These are phyloP conservation scores for Tamias sibiricus DNA, from an alignment of 2,113 vertebrate genomes.

Conservation along the genomic window DNA sequence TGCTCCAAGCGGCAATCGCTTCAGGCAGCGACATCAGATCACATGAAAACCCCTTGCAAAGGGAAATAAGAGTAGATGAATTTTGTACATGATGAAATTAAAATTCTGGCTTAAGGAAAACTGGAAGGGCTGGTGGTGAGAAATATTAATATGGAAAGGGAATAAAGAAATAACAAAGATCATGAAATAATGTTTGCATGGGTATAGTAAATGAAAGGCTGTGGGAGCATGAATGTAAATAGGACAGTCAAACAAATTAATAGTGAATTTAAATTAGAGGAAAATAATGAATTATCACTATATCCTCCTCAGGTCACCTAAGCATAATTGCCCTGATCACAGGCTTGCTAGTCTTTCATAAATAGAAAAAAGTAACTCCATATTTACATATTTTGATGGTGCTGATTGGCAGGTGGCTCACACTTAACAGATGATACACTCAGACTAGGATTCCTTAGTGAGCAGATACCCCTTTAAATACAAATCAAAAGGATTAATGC, in stretches of 20 bases:
- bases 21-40: no score
- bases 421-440: neutral
- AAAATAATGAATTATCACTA: neutral
- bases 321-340: neutral
- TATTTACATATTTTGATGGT: neutral
- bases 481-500: conserved; percentile 23
- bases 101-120: conserved; percentile 15
- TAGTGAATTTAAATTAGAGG: neutral
- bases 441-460: neutral
- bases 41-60: neutral
- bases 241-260: neutral
- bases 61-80: neutral
- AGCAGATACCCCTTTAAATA: neutral
- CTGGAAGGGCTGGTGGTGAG: neutral
- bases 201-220: neutral
- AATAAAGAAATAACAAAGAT: neutral
- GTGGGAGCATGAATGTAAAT: neutral
- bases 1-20: no score
- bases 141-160: neutral
- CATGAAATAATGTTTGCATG: neutral
- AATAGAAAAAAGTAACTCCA: neutral
- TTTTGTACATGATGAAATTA: neutral
- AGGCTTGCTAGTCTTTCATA: neutral
- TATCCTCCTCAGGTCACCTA: neutral
- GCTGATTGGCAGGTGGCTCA: neutral